Evolutionary conservation across 2,888 invertebrate genomes (phyloP).

Genomic region (Meganola albula): DNA sequence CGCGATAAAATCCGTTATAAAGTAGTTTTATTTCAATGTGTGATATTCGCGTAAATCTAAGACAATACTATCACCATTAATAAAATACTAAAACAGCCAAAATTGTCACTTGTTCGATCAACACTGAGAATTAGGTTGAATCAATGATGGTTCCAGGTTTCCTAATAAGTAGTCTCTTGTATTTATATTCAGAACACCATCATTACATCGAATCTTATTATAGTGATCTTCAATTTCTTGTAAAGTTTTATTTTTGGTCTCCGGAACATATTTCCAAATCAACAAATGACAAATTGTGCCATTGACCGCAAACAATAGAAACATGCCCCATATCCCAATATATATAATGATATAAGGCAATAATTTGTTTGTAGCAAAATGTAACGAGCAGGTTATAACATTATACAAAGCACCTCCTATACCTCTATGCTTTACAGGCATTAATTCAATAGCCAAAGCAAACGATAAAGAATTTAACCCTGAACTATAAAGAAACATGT

Average conservation of each 20-base stretch:
- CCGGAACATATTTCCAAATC: slow-evolving; percentile 24
- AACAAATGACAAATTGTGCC: slow-evolving; percentile 6
- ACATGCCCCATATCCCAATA: slow-evolving; percentile 15
- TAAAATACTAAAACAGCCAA: too few relatives aligned
- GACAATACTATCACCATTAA: too few relatives aligned
- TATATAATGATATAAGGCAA: slow-evolving; percentile 13
- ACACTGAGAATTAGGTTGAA: too few relatives aligned
- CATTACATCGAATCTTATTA: too few relatives aligned
- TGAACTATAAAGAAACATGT: slow-evolving; percentile 7
- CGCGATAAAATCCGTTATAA: too few relatives aligned
- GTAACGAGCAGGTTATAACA: slow-evolving; percentile 14
- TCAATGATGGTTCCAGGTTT: too few relatives aligned
- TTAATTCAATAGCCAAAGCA: slow-evolving; percentile 20
- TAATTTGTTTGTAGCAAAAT: slow-evolving; percentile 14
- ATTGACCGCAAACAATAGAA: slow-evolving; percentile 8
- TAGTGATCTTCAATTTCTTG: slow-evolving; percentile 2
- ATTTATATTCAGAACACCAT: too few relatives aligned
- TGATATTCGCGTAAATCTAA: too few relatives aligned
- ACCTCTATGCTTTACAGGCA: slow-evolving; percentile 27
- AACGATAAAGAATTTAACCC: slow-evolving; percentile 16
- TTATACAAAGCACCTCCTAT: slow-evolving; percentile 20
- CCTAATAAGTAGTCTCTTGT: too few relatives aligned
- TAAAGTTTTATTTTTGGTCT: slow-evolving; percentile 27
- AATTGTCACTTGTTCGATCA: too few relatives aligned
- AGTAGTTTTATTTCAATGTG: too few relatives aligned